Conservation (phyloP, 1,140 invertebrate genomes). For the Tenebrio molitor region DNA sequence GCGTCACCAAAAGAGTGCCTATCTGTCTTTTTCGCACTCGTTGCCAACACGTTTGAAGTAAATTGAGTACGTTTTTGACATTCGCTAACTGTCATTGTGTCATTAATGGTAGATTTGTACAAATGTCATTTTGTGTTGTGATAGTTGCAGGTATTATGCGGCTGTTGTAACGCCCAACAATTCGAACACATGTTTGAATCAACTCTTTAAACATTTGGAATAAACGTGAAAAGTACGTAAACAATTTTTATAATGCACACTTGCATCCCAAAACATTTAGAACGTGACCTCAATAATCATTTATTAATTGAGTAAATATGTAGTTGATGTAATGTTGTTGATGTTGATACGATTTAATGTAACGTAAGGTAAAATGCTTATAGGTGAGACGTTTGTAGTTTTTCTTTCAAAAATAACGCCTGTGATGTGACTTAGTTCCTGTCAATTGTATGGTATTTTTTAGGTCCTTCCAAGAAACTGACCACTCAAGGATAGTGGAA, state of each 20-base stretch:
- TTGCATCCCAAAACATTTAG: background rate
- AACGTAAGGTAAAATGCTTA: background rate
- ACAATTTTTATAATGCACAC: background rate
- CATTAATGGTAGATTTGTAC: background rate
- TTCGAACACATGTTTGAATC: slow-evolving; percentile 10
- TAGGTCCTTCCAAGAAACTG: too few species aligned
- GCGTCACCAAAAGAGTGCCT: too few species aligned
- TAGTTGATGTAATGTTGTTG: background rate
- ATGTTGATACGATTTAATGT: background rate
- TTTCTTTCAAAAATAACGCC: too few species aligned
- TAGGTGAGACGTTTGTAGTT: too few species aligned
- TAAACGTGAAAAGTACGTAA: slow-evolving; percentile 21
- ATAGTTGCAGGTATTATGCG: slow-evolving; percentile 9
- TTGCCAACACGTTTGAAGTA: background rate
- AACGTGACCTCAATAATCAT: background rate
- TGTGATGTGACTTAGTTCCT: too few species aligned
- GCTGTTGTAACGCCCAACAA: slow-evolving; percentile 1
- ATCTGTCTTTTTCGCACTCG: background rate
- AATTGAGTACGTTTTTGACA: too few species aligned
- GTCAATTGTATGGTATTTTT: too few species aligned
- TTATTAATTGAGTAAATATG: background rate
- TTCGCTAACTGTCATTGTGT: slow-evolving; percentile 4
- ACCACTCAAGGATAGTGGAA: too few species aligned
- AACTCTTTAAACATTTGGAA: background rate
- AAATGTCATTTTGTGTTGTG: slow-evolving; percentile 28